Evolutionary conservation across 2,113 vertebrate genomes (phyloP).

Genomic region (Butorides virescens): DNA sequence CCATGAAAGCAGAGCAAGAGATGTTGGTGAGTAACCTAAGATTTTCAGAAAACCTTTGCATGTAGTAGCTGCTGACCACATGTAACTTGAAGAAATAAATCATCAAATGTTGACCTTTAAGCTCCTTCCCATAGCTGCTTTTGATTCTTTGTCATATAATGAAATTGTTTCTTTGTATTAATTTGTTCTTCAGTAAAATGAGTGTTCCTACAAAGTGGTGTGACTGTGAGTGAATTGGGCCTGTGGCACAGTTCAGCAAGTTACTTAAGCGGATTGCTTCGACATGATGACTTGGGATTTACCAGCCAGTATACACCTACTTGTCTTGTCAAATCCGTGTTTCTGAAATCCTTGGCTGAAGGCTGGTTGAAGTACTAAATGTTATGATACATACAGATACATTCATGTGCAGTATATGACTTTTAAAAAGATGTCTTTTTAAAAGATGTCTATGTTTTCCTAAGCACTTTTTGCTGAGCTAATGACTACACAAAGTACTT

Average conservation of each 20-base stretch:
- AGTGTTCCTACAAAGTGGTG: not conserved
- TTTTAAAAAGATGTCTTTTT: not conserved
- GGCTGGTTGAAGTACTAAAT: not conserved
- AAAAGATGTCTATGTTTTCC: not conserved
- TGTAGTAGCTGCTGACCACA: not conserved
- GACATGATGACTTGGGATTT: not conserved
- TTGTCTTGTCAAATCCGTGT: not conserved
- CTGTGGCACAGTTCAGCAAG: not conserved
- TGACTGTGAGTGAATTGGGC: not conserved
- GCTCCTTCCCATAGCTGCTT: not conserved
- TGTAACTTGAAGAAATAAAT: not conserved
- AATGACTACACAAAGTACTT: not conserved
- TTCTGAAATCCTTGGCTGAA: not conserved
- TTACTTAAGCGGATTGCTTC: not conserved
- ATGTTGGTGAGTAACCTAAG: conserved; percentile 79
- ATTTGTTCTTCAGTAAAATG: not conserved
- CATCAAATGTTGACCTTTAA: not conserved
- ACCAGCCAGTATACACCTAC: not conserved
- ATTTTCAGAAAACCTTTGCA: not conserved
- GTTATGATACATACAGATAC: not conserved
- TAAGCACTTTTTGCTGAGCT: not conserved
- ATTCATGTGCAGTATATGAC: not conserved
- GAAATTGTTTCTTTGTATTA: not conserved
- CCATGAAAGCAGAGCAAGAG: conserved; percentile 85
- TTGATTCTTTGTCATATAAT: not conserved